phyloP scores from a whole-genome alignment of 2,888 invertebrate species.

The Coleophora flavipennella region DNA sequence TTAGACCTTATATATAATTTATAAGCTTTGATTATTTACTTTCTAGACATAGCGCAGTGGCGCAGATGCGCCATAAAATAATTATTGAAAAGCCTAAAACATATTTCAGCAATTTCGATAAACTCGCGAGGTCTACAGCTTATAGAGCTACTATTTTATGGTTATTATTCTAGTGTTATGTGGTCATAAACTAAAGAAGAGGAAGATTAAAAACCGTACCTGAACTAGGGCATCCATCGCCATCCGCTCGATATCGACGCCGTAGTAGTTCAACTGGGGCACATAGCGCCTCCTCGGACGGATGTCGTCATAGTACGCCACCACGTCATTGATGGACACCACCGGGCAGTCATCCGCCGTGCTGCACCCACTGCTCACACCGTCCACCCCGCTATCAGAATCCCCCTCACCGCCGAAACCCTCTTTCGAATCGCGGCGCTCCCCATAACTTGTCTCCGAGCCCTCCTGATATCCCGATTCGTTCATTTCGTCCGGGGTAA shows the following conservation, averaged over 20 bases:
- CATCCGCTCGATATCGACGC: constrained; percentile 59
- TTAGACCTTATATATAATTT: too few relatives aligned
- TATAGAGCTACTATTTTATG: too few relatives aligned
- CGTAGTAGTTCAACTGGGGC: constrained; percentile 63
- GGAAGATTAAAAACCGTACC: constrained; percentile 34
- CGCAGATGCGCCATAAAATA: too few relatives aligned
- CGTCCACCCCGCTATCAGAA: constrained; percentile 72
- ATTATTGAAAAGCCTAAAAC: too few relatives aligned
- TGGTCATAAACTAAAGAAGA: too few relatives aligned
- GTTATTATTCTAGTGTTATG: too few relatives aligned
- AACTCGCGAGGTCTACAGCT: too few relatives aligned
- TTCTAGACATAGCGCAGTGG: too few relatives aligned
- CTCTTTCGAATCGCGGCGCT: constrained; percentile 58
- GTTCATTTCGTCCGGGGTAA: constrained; percentile 61
- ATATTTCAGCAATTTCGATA: too few relatives aligned
- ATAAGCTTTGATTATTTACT: too few relatives aligned
- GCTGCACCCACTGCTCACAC: constrained; percentile 73
- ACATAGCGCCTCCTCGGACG: constrained; percentile 53
- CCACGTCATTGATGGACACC: constrained; percentile 66
- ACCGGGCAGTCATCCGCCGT: constrained; percentile 72
- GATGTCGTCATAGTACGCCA: constrained; percentile 63
- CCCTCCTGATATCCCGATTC: constrained; percentile 64
- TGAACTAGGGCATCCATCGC: constrained; percentile 51
- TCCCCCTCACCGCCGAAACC: constrained; percentile 60
- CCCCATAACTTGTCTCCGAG: constrained; percentile 59